Conservation (phyloP, 2,113 vertebrate species). For the Aspiorhynchus laticeps region DNA sequence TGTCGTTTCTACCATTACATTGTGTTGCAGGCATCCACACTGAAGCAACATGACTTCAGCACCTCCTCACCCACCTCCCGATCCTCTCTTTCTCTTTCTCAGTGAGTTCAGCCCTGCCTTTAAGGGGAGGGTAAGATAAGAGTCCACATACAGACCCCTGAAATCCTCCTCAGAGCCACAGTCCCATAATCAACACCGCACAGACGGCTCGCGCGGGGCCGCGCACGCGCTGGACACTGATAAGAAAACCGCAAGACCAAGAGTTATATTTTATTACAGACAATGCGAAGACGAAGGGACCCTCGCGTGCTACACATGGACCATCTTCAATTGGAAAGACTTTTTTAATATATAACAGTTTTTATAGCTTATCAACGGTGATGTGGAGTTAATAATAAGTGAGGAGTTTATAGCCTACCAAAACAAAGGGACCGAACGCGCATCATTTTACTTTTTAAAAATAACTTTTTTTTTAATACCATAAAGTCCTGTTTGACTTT, state of each 20-base stretch:
- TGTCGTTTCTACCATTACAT: background rate
- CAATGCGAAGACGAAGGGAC: background rate
- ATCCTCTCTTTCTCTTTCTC: constrained; percentile 29
- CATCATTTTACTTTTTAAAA: background rate
- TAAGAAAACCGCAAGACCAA: constrained; percentile 60
- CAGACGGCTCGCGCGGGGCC: constrained; percentile 65
- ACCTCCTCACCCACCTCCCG: constrained; percentile 9
- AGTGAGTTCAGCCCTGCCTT: constrained; percentile 62
- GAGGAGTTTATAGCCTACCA: background rate
- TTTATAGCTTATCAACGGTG: background rate
- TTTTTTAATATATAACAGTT: background rate
- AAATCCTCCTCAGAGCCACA: constrained; percentile 61
- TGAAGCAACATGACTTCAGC: background rate
- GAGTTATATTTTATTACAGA: constrained; percentile 6
- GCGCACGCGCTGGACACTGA: constrained; percentile 64
- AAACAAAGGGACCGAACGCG: background rate
- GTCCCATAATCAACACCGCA: constrained; percentile 73
- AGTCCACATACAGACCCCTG: constrained; percentile 52
- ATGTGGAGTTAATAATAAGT: constrained; percentile 9
- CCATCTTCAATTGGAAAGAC: background rate
- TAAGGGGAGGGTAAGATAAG: constrained; percentile 75
- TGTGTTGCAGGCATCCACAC: background rate
- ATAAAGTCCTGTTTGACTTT: background rate
- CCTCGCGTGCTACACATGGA: background rate
- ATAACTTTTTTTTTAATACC: background rate